A percentile compares a stretch with the other conserved stretches of the same genome.
Evolutionary conservation across 2,888 invertebrate genomes (phyloP).

Genomic region (Zonitis immaculata): DNA sequence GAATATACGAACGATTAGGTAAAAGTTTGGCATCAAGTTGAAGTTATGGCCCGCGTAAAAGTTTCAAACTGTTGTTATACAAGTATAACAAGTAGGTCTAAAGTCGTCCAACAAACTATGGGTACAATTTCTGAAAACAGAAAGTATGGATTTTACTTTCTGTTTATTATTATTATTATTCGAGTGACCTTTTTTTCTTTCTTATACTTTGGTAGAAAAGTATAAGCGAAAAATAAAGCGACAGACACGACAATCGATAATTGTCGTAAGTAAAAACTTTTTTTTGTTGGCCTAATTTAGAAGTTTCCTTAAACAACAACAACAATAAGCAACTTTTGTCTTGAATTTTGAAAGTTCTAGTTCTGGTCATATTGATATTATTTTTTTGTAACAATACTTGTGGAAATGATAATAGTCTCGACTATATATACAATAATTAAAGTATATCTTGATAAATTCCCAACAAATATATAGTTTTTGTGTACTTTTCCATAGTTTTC

Average conservation of each 20-base stretch:
- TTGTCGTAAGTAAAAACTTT: constrained; percentile 20
- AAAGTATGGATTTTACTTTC: constrained; percentile 27
- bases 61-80: constrained; percentile 44
- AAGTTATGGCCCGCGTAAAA: constrained; percentile 36
- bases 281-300: constrained; percentile 21
- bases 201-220: too few relatives aligned
- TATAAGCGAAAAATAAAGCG: background rate
- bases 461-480: constrained; percentile 16
- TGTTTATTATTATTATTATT: constrained; percentile 9
- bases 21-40: constrained; percentile 28
- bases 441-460: constrained; percentile 18
- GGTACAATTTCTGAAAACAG: constrained; percentile 33
- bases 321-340: background rate
- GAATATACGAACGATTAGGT: constrained; percentile 8
- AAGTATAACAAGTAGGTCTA: constrained; percentile 44
- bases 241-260: constrained; percentile 19
- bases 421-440: too few relatives aligned
- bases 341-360: background rate
- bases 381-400: too few relatives aligned
- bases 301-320: too few relatives aligned
- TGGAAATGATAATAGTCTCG: too few relatives aligned
- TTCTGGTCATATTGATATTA: too few relatives aligned
- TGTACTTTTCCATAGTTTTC: constrained; percentile 16
- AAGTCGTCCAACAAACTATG: constrained; percentile 39
- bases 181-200: constrained; percentile 15